Base-by-base conservation (phyloP, 2,888 invertebrate genomes). In the Habrosyne pyritoides region DNA sequence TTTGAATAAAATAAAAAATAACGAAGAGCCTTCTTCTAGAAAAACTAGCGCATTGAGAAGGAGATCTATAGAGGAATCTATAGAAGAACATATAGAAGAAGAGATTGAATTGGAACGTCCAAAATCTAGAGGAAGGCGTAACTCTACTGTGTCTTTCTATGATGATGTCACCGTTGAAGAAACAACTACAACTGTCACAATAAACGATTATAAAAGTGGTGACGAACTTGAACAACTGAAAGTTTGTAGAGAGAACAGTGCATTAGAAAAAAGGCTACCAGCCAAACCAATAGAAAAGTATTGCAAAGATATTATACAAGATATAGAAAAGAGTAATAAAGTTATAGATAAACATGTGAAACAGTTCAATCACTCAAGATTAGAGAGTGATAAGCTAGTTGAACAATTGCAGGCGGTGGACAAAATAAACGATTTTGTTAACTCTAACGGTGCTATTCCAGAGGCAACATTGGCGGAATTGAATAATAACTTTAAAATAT, bases 281-380 rank as follows among this genome's bases (percentile, higher is more conserved):
- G 81, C 75, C 0, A 90, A 87, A 62, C 86, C 87, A 1, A 71
- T 91, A 33, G 91, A 91, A 0, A 88, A 84, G 58, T 91, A 89
- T 62, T 91, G 91, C 64, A 89, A 87, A 70, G 89, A 89, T 22
- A 89, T 93, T 0, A 87, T 92, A 1, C 83, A 87, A 53, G 90
- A 91, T 55, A 88, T 91, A 57, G 90, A 92, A 56, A 90, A 86
- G 56, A 92, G 88, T 51, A 86, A 71, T 58, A 86, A 87, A 79
- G 83, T 90, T 0, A 93, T 94, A 30, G 93, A 94, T 54, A 87
- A 77, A 56, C 94, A 94, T 57, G 86, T 93, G 66, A 88, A 89
- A 60, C 87, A 90, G 51, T 91, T 93, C 53, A 88, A 86, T 61
- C 78, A 77, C 14, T 86, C 91, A 0, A 86, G 84, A 69, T 79